These are phyloP conservation scores for Thripadectes ignobilis DNA, from an alignment of 2,797 vertebrate species.

Conservation along the genomic window DNA sequence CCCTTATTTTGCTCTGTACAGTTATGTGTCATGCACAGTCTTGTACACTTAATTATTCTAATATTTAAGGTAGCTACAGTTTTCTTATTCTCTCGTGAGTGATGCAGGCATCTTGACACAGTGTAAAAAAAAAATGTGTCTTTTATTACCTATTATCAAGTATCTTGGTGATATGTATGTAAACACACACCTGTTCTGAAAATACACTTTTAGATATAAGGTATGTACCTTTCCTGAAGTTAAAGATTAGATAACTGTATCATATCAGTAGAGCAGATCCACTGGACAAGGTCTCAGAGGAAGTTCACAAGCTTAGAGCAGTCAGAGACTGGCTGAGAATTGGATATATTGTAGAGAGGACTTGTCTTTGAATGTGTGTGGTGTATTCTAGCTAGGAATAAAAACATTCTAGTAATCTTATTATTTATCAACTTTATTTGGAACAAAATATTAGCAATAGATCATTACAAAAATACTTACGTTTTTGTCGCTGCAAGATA, in stretches of 20 bases:
- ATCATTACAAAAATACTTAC: conserved; percentile 39
- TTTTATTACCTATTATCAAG: conserved; percentile 13
- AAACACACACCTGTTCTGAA: conserved; percentile 29
- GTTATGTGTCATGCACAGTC: background rate
- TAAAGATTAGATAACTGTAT: conserved; percentile 51
- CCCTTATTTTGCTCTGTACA: background rate
- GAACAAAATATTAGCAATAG: background rate
- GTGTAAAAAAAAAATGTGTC: background rate
- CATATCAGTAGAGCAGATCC: background rate
- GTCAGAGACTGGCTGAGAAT: background rate
- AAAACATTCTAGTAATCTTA: background rate
- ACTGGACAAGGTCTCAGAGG: background rate
- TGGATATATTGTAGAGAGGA: background rate
- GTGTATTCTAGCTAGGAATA: background rate
- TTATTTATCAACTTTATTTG: background rate
- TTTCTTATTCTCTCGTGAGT: background rate
- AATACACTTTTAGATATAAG: conserved; percentile 24
- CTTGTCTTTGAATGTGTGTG: background rate
- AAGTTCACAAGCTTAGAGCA: background rate
- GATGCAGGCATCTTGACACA: background rate
- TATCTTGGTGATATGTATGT: background rate
- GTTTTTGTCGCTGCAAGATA: background rate
- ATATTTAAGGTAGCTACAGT: background rate
- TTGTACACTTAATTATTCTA: background rate
- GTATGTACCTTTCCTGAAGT: background rate